Base-by-base conservation (phyloP, 2,888 invertebrate genomes). In the Pedicia rivosa region DNA sequence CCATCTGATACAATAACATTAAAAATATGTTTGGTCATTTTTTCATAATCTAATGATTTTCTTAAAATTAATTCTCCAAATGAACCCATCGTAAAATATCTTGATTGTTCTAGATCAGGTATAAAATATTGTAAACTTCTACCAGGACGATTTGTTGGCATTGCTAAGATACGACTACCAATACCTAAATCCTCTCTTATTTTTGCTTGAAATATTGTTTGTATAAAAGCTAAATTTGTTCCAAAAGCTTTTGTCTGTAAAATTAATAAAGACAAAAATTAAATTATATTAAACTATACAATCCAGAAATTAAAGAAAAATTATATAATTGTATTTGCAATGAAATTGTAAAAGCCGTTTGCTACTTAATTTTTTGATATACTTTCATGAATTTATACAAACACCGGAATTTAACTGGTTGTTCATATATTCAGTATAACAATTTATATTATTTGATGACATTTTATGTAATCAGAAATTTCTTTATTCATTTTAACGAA, bases 51-150 rank as follows among this genome's bases (percentile, higher is more conserved):
- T 37, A 90, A 62, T 12, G 75, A 64, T 38, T 75, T 72, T 39
- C 74, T 70, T 38, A 90, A 64, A 12, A 83, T 66, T 32, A 91
- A 65, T 52, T 88, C 88, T 0, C 90, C 90, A 35, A 74, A 73
- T 22, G 76, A 67, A 46, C 79, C 81, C 42, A 88, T 74, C 2
- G 72, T 74, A 54, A 88, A 88, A 50, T 72, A 72, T 45, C 74
- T 77, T 47, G 78, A 62, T 53, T 81, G 76, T 19, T 74, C 70
- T 41, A 75, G 72, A 46, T 84, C 78, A 4, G 78, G 74, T 38
- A 79, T 79, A 50, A 76, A 77, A 61, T 83, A 87, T 48, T 73
- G 72, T 10, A 88, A 63, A 43, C 69, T 67, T 68, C 78, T 63
- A 5, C 71, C 65, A 1, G 72, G 72, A 45, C 70, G 66, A 45